Evolutionary conservation across 2,797 vertebrate genomes (phyloP).

Genomic region (Clangula hyemalis): DNA sequence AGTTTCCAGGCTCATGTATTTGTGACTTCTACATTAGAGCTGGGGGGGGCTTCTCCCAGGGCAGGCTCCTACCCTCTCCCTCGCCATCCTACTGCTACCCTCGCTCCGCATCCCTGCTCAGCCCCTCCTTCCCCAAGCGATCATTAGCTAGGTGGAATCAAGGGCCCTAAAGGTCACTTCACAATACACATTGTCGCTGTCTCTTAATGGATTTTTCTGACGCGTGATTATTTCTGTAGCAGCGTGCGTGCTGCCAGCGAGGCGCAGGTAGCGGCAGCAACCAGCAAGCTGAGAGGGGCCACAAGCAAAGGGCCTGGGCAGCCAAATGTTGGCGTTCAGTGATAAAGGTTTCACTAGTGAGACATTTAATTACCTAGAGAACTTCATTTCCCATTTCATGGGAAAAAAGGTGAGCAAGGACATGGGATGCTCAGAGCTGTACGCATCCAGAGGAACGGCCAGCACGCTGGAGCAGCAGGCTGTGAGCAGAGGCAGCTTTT

Average conservation of each 20-base stretch:
- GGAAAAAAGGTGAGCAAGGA: conserved; percentile 27
- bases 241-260: background rate
- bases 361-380: background rate
- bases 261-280: background rate
- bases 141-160: conserved; percentile 64
- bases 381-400: conserved; percentile 40
- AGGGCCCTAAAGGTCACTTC: conserved; percentile 49
- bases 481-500: rapidly evolving
- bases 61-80: background rate
- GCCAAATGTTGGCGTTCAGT: background rate
- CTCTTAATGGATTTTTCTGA: conserved; percentile 63
- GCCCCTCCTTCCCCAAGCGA: conserved; percentile 46
- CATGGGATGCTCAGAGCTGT: background rate
- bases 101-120: background rate
- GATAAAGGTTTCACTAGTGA: background rate
- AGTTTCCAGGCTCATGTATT: background rate
- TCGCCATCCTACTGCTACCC: too few relatives aligned
- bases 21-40: background rate
- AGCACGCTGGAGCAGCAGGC: background rate
- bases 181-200: conserved; percentile 63
- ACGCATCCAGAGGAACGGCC: background rate
- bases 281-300: background rate
- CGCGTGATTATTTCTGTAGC: conserved; percentile 19
- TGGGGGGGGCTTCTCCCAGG: background rate
- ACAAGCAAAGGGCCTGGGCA: background rate